These are phyloP conservation scores for Ovis canadensis DNA, from an alignment of 2,113 vertebrate species.

Conservation along the genomic window DNA sequence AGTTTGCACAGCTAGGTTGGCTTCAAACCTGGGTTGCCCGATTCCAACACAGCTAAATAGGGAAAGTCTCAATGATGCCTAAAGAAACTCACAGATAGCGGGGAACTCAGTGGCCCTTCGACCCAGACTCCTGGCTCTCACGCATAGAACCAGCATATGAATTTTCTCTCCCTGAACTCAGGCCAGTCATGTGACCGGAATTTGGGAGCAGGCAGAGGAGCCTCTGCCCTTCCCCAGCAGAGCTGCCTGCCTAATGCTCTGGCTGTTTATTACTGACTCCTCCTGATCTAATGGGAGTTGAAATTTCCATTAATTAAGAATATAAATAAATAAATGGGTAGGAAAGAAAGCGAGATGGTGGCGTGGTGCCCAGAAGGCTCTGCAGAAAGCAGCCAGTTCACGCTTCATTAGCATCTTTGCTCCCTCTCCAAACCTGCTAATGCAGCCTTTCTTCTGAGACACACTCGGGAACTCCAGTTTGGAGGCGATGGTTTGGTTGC, in stretches of 20 bases:
- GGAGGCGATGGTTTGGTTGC: not conserved
- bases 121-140: not conserved
- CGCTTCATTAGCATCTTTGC: conserved; percentile 72
- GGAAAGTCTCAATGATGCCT: not conserved
- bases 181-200: not conserved
- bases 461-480: not conserved
- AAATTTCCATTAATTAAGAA: conserved; percentile 73
- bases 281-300: conserved; percentile 66
- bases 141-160: not conserved
- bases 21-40: not conserved
- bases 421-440: conserved; percentile 65
- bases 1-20: not conserved
- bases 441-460: conserved; percentile 64
- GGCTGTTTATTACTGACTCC: conserved; percentile 39
- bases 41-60: not conserved
- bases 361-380: conserved; percentile 62
- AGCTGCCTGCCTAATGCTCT: not conserved
- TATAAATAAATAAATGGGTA: conserved; percentile 72
- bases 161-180: not conserved
- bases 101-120: fast-evolving
- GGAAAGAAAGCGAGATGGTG: conserved; percentile 63
- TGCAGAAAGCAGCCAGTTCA: conserved; percentile 67
- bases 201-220: not conserved
- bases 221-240: not conserved
- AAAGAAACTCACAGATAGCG: not conserved